Base-by-base conservation (phyloP, 2,797 vertebrate genomes). In the Oophaga sylvatica region DNA sequence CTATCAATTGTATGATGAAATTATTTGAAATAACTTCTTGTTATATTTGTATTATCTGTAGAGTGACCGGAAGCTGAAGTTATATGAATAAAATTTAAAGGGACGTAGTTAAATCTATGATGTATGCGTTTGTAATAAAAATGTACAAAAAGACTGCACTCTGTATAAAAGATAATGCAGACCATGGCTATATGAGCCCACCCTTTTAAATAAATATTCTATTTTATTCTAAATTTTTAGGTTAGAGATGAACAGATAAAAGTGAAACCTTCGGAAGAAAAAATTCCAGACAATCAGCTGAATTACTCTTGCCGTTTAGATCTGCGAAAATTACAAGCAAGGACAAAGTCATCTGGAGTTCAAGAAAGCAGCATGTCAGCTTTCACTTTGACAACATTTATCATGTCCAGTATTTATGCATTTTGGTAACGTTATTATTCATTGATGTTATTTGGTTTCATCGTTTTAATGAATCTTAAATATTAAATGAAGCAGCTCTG, bases 231-330 rank as follows among this genome's bases (percentile, higher is more conserved):
- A 65, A 35, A 4, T 15, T 31, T 57, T 45, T 63, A 87, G 86
- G 70, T 87, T 19, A 87, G 86, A 87, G 86, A 87, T 65, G 41
- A 75, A n/a, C 17, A 63, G 59, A 29, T 53, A 35, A 67, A n/a
- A 11, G 0, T 48, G 60, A 82, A 17, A 56, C 79, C 86, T 2
- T 81, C 41, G 12, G 86, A 87, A 80, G 8, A 13, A 26, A 79
- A 82, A 67, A 82, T 87, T 82, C 68, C 86, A 76, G 80, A 60
- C 15, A 35, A 76, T 31, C 68, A 87, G 81, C 8, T 87, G 19
- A 65, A 19, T 29, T 87, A 75, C 17, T 17, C 53, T n/a, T 87
- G 86, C 31, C 86, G 86, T 20, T 81, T 87, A 75, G 70, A 82
- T 31, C 80, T 87, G 2, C 59, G 59, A 2, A 76, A 45, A 63